Evolutionary conservation across 2,888 invertebrate species (phyloP).

Genomic region (Adineta ricciae): DNA sequence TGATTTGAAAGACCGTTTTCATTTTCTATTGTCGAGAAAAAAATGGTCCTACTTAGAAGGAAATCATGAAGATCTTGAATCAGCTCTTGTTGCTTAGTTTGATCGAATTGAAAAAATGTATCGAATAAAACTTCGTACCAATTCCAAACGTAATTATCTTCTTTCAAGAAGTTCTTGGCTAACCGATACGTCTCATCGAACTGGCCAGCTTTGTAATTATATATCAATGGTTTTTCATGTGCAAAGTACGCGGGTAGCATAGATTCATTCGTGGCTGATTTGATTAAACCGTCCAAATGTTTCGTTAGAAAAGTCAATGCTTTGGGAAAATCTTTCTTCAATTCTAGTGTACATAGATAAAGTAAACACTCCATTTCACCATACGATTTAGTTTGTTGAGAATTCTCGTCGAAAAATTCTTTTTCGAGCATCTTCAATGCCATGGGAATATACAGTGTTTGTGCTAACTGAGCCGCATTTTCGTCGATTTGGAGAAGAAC

Average conservation of each 20-base stretch:
- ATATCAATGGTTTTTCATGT: not conserved
- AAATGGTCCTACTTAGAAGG: not conserved
- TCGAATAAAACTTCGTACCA: constrained; percentile 22
- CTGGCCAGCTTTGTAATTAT: not conserved
- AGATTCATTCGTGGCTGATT: not conserved
- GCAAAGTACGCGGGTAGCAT: not conserved
- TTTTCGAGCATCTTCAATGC: constrained; percentile 89
- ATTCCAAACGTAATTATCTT: constrained; percentile 19
- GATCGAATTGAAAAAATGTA: not conserved
- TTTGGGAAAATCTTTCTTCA: not conserved
- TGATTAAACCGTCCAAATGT: not conserved
- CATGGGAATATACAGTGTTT: constrained; percentile 66
- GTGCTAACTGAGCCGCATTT: constrained; percentile 35
- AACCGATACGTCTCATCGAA: not conserved
- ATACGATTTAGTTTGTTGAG: not conserved
- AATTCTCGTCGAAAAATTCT: constrained; percentile 69
- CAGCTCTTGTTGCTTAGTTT: not conserved
- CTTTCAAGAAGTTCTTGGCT: not conserved
- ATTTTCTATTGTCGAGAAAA: no score
- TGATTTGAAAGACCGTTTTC: not conserved
- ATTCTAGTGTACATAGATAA: not conserved
- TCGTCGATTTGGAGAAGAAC: constrained; percentile 72
- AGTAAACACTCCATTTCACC: constrained; percentile 8
- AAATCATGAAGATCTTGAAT: not conserved
- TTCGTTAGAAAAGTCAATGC: not conserved